A percentile compares a stretch with the other conserved stretches of the same genome.
These are phyloP conservation scores for Marmota monax DNA, from an alignment of 2,113 vertebrate genomes.

Conservation along the genomic window DNA sequence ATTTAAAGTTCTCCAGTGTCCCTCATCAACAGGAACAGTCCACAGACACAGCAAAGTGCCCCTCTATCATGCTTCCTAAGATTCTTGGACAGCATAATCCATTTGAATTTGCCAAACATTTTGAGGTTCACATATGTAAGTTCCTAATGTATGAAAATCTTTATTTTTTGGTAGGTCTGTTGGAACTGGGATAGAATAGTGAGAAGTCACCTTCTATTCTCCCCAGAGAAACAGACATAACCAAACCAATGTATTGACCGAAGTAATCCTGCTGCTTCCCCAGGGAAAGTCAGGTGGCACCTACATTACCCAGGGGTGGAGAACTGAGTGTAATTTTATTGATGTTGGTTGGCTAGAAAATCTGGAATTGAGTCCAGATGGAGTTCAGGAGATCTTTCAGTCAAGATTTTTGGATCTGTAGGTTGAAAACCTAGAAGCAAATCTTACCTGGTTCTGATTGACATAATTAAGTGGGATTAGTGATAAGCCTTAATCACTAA, in stretches of 20 bases:
- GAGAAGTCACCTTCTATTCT: neutral
- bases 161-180: neutral
- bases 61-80: neutral
- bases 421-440: neutral
- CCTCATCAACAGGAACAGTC: neutral
- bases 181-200: neutral
- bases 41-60: neutral
- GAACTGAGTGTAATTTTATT: neutral
- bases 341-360: neutral
- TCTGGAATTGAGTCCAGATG: neutral
- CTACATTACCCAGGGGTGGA: neutral
- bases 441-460: neutral
- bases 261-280: neutral
- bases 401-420: neutral
- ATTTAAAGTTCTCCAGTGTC: neutral
- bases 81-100: neutral
- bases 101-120: neutral
- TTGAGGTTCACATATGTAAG: neutral
- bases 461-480: neutral
- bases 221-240: neutral
- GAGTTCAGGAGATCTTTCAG: neutral
- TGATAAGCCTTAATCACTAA: neutral
- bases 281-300: neutral
- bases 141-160: neutral
- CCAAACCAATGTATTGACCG: neutral